Evolutionary conservation across 2,113 vertebrate species (phyloP).

Genomic region (Triplophysa tibetana): DNA sequence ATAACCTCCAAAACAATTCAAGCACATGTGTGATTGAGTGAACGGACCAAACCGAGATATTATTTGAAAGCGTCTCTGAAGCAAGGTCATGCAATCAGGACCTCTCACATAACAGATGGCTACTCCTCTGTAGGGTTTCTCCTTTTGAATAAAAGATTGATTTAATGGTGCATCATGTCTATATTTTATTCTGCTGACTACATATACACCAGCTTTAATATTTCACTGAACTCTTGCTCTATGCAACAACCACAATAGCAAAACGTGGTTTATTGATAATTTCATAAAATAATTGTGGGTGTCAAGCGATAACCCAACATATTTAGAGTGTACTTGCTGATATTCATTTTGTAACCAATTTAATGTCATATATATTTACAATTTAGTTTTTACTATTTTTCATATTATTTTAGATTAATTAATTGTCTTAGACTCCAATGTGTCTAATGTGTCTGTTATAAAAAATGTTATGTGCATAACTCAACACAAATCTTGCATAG

Average conservation of each 20-base stretch:
- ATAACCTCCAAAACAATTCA: conserved; percentile 23
- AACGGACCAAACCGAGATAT: conserved; percentile 16
- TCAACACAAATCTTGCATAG: background rate
- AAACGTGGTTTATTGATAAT: too few species aligned
- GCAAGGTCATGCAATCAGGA: background rate
- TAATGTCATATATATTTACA: too few species aligned
- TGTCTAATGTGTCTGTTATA: too few species aligned
- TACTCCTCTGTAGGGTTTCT: background rate
- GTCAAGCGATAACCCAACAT: too few species aligned
- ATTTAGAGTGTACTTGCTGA: too few species aligned
- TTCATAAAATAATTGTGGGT: too few species aligned
- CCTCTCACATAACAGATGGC: conserved; percentile 11
- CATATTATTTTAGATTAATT: too few species aligned
- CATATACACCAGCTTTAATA: background rate
- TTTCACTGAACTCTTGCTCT: background rate
- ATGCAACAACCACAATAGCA: background rate
- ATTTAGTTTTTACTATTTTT: too few species aligned
- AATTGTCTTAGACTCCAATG: too few species aligned
- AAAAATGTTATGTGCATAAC: background rate
- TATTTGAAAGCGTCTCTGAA: conserved; percentile 4
- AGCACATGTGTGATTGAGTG: conserved; percentile 20
- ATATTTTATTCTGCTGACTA: background rate
- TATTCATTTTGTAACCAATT: too few species aligned
- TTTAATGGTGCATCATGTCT: background rate
- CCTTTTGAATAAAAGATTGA: conserved; percentile 17